Percentiles rank a stretch among this genome's conserved stretches.
Conservation (phyloP, 2,888 invertebrate species). For the Allophyes oxyacanthae region DNA sequence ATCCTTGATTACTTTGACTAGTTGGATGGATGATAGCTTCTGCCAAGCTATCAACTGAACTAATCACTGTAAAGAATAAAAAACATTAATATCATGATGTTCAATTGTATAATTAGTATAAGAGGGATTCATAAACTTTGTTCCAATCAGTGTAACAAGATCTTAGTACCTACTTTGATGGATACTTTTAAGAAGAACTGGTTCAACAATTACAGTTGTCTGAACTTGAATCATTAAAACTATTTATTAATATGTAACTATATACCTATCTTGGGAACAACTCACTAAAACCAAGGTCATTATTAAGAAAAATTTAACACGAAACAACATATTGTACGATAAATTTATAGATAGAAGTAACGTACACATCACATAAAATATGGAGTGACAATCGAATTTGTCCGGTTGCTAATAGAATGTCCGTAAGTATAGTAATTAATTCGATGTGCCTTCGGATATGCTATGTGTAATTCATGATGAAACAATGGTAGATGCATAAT, state of each 20-base stretch:
- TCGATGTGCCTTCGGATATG: slow-evolving; percentile 7
- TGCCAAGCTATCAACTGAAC: slow-evolving; percentile 80
- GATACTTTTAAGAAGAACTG: slow-evolving; percentile 4
- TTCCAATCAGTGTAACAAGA: neutral
- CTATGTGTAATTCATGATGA: slow-evolving; percentile 10
- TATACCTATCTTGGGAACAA: slow-evolving; percentile 23
- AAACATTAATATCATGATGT: slow-evolving; percentile 13
- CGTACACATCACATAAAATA: slow-evolving; percentile 40
- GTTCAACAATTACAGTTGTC: slow-evolving; percentile 2
- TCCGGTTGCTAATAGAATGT: slow-evolving; percentile 44
- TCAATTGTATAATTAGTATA: neutral
- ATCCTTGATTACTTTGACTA: slow-evolving; percentile 78
- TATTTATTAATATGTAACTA: neutral
- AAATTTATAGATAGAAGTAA: slow-evolving; percentile 30
- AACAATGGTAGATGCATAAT: slow-evolving; percentile 1
- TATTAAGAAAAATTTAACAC: slow-evolving; percentile 33
- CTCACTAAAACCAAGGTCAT: slow-evolving; percentile 48
- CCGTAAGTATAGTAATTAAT: slow-evolving; percentile 41
- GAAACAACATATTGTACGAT: slow-evolving; percentile 30
- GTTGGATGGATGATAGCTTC: slow-evolving; percentile 80
- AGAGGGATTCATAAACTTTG: neutral
- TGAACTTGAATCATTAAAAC: slow-evolving; percentile 1
- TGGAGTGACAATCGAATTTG: slow-evolving; percentile 41
- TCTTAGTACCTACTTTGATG: neutral
- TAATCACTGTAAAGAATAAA: slow-evolving; percentile 76